Evolutionary conservation across 2,797 vertebrate species (phyloP).

Genomic region (Acridotheres tristis): DNA sequence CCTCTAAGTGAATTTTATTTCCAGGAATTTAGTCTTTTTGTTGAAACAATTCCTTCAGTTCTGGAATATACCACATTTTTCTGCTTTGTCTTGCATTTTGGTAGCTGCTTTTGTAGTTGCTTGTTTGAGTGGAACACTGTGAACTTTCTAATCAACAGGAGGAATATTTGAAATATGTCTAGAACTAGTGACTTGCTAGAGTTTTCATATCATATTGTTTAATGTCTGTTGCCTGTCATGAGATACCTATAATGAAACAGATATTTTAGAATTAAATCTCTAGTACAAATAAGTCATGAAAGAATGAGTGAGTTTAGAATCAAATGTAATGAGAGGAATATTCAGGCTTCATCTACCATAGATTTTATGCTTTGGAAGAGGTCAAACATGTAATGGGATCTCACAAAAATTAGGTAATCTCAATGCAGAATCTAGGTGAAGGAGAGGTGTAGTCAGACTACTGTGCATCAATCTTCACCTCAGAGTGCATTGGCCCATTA

Average conservation of each 20-base stretch:
- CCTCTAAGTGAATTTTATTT: neutral
- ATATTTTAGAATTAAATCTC: neutral
- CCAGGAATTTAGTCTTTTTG: neutral
- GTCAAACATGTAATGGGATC: neutral
- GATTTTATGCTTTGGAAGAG: neutral
- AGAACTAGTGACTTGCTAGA: neutral
- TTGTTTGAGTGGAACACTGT: neutral
- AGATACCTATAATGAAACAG: neutral
- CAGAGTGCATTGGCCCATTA: neutral
- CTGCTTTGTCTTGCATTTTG: neutral
- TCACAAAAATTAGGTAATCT: neutral
- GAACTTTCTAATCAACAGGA: neutral
- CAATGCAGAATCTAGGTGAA: neutral
- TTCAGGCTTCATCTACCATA: neutral
- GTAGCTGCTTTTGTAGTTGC: neutral
- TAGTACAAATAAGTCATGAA: neutral
- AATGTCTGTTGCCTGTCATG: neutral
- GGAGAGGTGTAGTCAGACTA: neutral
- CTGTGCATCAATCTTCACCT: neutral
- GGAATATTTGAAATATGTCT: neutral
- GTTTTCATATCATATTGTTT: neutral
- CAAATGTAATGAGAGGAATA: neutral
- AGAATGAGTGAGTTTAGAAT: neutral
- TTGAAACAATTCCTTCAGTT: neutral
- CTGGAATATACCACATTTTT: neutral